Evolutionary conservation across 2,113 vertebrate genomes (phyloP), one percentile per base, ranked within the genome.

Genomic region (Aphyosemion australe): DNA sequence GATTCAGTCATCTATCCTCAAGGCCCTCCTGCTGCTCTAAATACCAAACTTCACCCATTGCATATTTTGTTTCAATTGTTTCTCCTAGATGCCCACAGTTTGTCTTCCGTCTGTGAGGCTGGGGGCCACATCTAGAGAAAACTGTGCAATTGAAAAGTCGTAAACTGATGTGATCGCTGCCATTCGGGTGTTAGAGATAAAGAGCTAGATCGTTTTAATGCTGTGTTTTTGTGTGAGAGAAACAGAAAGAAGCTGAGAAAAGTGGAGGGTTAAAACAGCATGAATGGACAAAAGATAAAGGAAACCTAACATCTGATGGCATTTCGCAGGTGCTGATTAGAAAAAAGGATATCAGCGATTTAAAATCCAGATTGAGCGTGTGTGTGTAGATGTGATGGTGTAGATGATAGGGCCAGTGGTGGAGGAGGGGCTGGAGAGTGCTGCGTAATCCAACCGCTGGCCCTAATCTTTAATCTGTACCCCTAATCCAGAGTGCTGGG

Each of bases 381-480:
- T 74, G 34, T 65, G 48, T 66, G 51, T 61, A 79, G 43, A 68
- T 74, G 84, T 53, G 71, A 65, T 21, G 56, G 2, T 61, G 70
- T 54, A 81, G 73, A 87, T 81, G 69, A 79, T 74, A 55, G 43
- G 77, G 63, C 78, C 66, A 81, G 46, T 41, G 68, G 53, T 69
- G 71, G 78, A 84, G 87, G 82, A 63, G 58, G 84, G 69, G 78
- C 20, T 63, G 67, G 61, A 78, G 65, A 87, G 78, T 80, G 80
- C 80, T 76, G 54, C 74, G 78, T 92, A 91, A 93, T 92, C 89
- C 83, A 72, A 76, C 61, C 52, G 48, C 80, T 87, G 89, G 67
- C 87, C 83, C 75, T 90, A 93, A 93, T 93, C 92, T 87, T 54
- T 92, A 91, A 93, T 93, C 91, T 88, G 78, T 69, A 89, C 85